These are phyloP conservation scores for Cephus pygmeus DNA, from an alignment of 2,888 invertebrate species.

Conservation along the genomic window DNA sequence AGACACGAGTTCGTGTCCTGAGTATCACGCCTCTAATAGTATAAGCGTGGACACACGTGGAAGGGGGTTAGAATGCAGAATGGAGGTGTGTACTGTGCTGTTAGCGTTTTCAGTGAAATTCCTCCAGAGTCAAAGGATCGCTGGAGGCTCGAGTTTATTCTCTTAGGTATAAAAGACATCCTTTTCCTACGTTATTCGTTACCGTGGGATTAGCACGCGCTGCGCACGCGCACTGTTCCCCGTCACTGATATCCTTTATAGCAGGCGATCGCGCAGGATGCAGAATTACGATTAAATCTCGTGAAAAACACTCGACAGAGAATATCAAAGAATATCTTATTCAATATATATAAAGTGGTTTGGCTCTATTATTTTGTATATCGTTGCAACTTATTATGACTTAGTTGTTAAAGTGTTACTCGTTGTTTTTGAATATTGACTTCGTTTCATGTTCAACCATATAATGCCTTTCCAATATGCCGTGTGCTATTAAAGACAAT, in stretches of 20 bases:
- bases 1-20: neutral
- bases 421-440: neutral
- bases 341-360: neutral
- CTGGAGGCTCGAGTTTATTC: constrained; percentile 31
- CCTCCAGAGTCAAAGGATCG: constrained; percentile 44
- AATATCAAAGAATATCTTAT: neutral
- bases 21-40: constrained; percentile 12
- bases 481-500: neutral
- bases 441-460: neutral
- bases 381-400: neutral
- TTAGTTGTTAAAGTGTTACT: neutral
- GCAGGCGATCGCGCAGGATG: neutral
- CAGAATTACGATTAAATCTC: neutral
- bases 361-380: neutral
- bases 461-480: neutral
- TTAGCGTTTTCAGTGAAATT: constrained; percentile 46
- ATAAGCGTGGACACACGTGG: constrained; percentile 33
- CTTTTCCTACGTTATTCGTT: neutral
- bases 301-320: neutral
- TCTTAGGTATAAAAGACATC: constrained; percentile 9
- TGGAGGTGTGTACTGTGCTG: constrained; percentile 43
- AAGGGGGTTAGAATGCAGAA: constrained; percentile 42
- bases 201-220: neutral
- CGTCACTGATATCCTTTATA: neutral
- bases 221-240: neutral